Base-by-base conservation (phyloP, 2,797 vertebrate genomes). In the Florisuga fusca region DNA sequence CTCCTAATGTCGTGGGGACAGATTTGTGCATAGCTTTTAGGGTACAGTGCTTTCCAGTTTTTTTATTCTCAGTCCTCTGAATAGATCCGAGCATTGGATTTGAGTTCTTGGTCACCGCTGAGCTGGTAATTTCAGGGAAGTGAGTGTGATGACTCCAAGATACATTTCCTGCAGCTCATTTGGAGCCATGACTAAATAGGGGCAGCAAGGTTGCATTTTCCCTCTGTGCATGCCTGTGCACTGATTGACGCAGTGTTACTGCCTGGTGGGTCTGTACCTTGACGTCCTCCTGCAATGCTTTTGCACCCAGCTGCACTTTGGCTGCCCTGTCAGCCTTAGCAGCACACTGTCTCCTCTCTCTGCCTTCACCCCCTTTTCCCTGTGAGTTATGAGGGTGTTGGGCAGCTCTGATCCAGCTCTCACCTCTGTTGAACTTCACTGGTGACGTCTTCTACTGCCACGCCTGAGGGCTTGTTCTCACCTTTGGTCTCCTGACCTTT, bases 401-500 rank as follows among this genome's bases (percentile, higher is more conserved):
- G 46, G 33, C 77, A 72, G 33, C 62, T 54, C 58, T 26, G 64
- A 53, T 84, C 27, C 53, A 74, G 45, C 57, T 67, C 8, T 10
- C 76, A 72, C 67, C 54, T 67, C 73, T 5, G 2, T 31, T 4
- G 5, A 33, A 45, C 53, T 82, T 89, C 41, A 76, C 26, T 0
- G 2, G 59, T 77, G 78, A 50, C 6, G 2, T 89, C 67, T 92
- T 87, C 86, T 72, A 15, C 55, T 69, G 67, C 78, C 29, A 5
- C 3, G 1, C 64, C 61, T 73, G 74, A 88, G 26, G 4, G 1
- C 53, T 64, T 81, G 38, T 58, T 91, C 82, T 88, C 67, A 84
- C 74, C 86, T 89, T 94, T 57, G 74, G n/a, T 84, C 68, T 94
- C 1, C 0, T 77, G 63, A 84, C 67, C 77, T 92, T 82, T 69